Base-by-base conservation (phyloP, 2,888 invertebrate genomes). In the Sceliomorpha sp. region DNA sequence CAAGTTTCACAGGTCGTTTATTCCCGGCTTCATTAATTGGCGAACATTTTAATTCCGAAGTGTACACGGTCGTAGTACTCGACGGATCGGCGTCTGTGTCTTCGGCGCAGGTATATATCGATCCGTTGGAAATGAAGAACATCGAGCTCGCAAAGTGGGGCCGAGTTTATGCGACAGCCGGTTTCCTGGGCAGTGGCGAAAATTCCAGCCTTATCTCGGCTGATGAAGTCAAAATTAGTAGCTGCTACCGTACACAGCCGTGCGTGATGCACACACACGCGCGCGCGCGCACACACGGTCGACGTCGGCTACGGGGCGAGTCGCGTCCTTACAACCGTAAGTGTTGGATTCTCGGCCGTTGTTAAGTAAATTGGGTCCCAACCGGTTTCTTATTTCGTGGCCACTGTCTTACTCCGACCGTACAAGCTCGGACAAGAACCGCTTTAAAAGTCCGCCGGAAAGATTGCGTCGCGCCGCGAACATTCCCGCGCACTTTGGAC, bases 191-290 rank as follows among this genome's bases (percentile, higher is more conserved):
- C 69, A 69, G 69, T 62, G 71, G 73, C 71, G 81, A 82, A 86
- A 84, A 86, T 86, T 85, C 85, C 85, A 77, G 58, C 59, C 82
- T 88, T 88, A 88, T 88, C 88, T 87, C 81, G 76, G 59, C 79
- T 86, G 87, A 87, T 88, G 88, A 87, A 87, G 87, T 86, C 86
- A 86, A 88, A 88, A 88, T 88, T 88, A 88, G 87, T 87, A 88
- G 84, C 80, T 59, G 87, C 88, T 87, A 88, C 88, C 83, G 88
- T 87, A 87, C 85, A 77, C 77, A 76, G 69, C 64, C 75, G 74
- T 74, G 53, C 48, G 70, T 64, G 77, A 66, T 73, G 70, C 71
- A 74, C 73, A 74, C 74, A 39, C 62, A 77, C 73, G 74, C 70
- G 63, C 60, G n/a, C n/a, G n/a, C n/a, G n/a, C n/a, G n/a, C n/a